These are phyloP conservation scores for Zingel zingel DNA, from an alignment of 2,113 vertebrate genomes.

Conservation along the genomic window DNA sequence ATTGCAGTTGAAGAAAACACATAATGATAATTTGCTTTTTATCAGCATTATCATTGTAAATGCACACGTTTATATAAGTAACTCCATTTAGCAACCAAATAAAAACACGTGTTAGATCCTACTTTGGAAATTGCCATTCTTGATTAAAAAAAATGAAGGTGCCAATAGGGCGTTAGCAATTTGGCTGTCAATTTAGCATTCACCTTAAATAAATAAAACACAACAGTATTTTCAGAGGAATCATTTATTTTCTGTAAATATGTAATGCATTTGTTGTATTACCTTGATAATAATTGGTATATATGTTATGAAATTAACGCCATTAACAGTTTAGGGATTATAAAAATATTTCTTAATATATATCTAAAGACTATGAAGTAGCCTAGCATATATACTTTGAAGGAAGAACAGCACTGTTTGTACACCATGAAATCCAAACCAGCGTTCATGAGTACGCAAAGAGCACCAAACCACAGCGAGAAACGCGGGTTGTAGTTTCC, in stretches of 20 bases:
- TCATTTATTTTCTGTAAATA: neutral
- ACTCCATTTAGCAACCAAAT: neutral
- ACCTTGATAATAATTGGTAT: neutral
- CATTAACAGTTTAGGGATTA: neutral
- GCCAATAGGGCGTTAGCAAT: neutral
- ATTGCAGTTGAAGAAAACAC: neutral
- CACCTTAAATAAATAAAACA: neutral
- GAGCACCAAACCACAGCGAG: conserved; percentile 62
- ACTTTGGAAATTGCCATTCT: neutral
- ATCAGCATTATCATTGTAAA: neutral
- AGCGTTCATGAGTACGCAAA: conserved; percentile 64
- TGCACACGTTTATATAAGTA: neutral
- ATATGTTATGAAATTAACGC: neutral
- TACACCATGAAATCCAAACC: conserved; percentile 15
- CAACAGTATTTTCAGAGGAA: neutral
- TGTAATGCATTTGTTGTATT: neutral
- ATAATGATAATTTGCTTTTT: neutral
- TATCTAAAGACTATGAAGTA: neutral
- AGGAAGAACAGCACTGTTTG: neutral
- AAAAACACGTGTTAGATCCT: neutral
- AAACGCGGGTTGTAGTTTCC: conserved; percentile 82
- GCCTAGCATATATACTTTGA: neutral
- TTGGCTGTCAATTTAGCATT: neutral
- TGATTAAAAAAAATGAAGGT: neutral
- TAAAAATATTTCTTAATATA: neutral